phyloP scores from a whole-genome alignment of 2,888 invertebrate genomes.

The Drosophila borborema region DNA sequence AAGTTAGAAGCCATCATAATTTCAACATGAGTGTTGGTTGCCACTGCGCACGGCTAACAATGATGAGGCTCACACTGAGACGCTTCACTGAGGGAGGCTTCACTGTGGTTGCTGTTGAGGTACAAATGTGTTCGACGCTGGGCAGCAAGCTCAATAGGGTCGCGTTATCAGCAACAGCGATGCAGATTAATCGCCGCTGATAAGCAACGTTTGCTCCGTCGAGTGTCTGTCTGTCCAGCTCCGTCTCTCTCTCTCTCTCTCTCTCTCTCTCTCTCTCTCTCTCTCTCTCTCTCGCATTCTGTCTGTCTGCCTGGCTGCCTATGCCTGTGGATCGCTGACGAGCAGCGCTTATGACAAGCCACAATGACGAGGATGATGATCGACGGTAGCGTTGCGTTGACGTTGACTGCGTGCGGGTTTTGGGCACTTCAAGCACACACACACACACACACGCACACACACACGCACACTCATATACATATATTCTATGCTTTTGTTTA shows the following conservation, averaged over 20 bases:
- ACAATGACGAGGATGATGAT: constrained; percentile 67
- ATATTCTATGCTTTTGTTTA: constrained; percentile 62
- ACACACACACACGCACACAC: constrained; percentile 6
- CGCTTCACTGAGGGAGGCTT: constrained; percentile 28
- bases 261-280: too few species aligned
- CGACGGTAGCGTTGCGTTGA: constrained; percentile 76
- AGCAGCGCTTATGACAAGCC: constrained; percentile 53
- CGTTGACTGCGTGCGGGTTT: constrained; percentile 68
- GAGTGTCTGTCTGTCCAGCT: constrained; percentile 36
- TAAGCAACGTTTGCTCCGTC: constrained; percentile 61
- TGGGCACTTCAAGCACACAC: constrained; percentile 32
- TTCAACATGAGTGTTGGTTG: constrained; percentile 80
- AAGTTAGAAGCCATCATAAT: constrained; percentile 82
- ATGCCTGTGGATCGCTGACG: constrained; percentile 56
- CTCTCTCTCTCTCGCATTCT: constrained; percentile 7
- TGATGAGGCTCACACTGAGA: constrained; percentile 47
- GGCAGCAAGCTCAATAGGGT: constrained; percentile 62
- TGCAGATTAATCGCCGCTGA: constrained; percentile 83
- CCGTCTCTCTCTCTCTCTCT: neutral
- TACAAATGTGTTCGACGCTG: constrained; percentile 64
- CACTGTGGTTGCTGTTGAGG: constrained; percentile 27
- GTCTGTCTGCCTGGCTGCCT: constrained; percentile 35
- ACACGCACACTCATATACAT: constrained; percentile 11
- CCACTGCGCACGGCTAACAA: constrained; percentile 75
- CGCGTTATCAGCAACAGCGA: constrained; percentile 79